Evolutionary conservation across 2,888 invertebrate species (phyloP).

Genomic region (Margaritifera margaritifera): DNA sequence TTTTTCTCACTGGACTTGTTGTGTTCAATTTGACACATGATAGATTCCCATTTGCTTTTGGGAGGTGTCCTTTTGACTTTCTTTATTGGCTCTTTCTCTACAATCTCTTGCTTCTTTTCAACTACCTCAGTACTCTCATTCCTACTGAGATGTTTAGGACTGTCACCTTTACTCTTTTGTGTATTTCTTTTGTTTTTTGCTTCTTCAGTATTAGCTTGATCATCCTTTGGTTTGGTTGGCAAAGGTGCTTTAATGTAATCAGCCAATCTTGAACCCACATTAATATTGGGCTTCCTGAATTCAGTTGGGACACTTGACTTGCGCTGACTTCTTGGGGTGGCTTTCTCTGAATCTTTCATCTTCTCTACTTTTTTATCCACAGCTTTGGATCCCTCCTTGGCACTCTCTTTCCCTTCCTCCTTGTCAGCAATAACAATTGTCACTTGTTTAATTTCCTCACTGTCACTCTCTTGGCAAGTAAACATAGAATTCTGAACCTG

Average conservation of each 20-base stretch:
- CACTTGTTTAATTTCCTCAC: slow-evolving; percentile 10
- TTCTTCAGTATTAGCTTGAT: slow-evolving; percentile 46
- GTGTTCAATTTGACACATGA: slow-evolving; percentile 63
- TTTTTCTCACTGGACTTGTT: slow-evolving; percentile 76
- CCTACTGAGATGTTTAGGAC: slow-evolving; percentile 34
- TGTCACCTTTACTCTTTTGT: slow-evolving; percentile 29
- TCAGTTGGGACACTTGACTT: slow-evolving; percentile 41
- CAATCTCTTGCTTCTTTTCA: slow-evolving; percentile 30
- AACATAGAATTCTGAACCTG: too few species aligned
- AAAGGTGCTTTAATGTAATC: slow-evolving; percentile 61
- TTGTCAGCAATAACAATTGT: slow-evolving; percentile 35
- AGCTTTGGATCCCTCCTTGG: slow-evolving; percentile 14
- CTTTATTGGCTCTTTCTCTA: slow-evolving; percentile 56
- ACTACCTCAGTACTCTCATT: slow-evolving; percentile 29
- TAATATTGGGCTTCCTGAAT: slow-evolving; percentile 59
- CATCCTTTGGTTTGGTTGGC: slow-evolving; percentile 54
- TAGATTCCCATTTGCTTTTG: slow-evolving; percentile 67
- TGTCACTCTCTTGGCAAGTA: too few species aligned
- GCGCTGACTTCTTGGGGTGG: slow-evolving; percentile 14
- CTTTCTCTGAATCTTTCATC: slow-evolving; percentile 41
- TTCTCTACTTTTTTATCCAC: slow-evolving; percentile 25
- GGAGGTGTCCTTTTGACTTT: slow-evolving; percentile 59
- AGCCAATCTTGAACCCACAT: slow-evolving; percentile 57
- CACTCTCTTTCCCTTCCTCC: slow-evolving; percentile 22
- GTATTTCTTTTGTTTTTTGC: slow-evolving; percentile 50